Evolutionary conservation across 64 coral and sea anemone genomes (phyloP).

Genomic region (Actinia tenebrosa): DNA sequence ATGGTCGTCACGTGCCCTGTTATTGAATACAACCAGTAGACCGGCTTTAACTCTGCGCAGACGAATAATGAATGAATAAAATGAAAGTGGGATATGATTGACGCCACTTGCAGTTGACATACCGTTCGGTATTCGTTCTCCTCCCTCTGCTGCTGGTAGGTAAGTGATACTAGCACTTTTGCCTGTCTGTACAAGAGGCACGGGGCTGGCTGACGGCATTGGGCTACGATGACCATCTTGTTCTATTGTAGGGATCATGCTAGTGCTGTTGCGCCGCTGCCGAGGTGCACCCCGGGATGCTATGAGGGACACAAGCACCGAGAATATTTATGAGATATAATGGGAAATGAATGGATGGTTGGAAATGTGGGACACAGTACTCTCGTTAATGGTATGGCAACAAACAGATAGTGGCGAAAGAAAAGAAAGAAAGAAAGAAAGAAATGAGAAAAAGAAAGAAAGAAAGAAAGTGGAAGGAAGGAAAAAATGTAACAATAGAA

Average conservation of each 20-base stretch:
- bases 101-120: constrained; percentile 11
- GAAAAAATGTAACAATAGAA: too few species aligned
- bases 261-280: constrained; percentile 62
- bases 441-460: too few species aligned
- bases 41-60: too few species aligned
- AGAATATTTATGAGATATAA: constrained; percentile 5
- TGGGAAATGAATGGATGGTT: not conserved
- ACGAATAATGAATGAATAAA: not conserved
- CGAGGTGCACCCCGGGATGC: constrained; percentile 31
- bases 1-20: not conserved
- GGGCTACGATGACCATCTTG: constrained; percentile 32
- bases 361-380: not conserved
- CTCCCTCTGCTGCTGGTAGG: constrained; percentile 28
- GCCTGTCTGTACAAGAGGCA: constrained; percentile 50
- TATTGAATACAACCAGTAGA: not conserved
- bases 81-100: not conserved
- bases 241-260: constrained; percentile 44
- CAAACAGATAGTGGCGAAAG: not conserved
- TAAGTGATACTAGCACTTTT: constrained; percentile 54
- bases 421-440: too few species aligned
- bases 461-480: too few species aligned
- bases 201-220: constrained; percentile 44
- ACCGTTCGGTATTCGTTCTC: constrained; percentile 29
- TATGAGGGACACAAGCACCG: constrained; percentile 24
- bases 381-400: not conserved